A percentile compares a stretch with the other conserved stretches of the same genome.
Conservation (phyloP, 2,113 vertebrate species). For the Seriola rivoliana region DNA sequence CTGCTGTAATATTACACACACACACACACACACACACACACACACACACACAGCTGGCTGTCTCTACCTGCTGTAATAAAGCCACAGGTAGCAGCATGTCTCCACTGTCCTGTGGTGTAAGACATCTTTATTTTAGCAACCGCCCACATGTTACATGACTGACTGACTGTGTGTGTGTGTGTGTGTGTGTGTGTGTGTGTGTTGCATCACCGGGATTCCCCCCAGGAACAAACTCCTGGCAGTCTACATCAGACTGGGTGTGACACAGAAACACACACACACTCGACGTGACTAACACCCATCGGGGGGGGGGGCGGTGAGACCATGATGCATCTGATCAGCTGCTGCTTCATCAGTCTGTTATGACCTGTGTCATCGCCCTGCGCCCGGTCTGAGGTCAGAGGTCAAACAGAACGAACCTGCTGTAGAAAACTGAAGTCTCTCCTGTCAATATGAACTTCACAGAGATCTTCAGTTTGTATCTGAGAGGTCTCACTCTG, state of each 20-base stretch:
- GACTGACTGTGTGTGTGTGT: not conserved
- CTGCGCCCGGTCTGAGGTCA: slow-evolving; percentile 12
- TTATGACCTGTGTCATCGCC: not conserved
- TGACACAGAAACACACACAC: slow-evolving; percentile 9
- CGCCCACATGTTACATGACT: not conserved
- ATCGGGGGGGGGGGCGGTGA: not conserved
- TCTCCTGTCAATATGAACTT: too few species aligned
- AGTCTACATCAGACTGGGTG: not conserved
- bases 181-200: not conserved
- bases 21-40: not conserved
- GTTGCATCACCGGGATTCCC: slow-evolving; percentile 48
- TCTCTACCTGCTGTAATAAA: not conserved
- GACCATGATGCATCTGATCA: slow-evolving; percentile 34
- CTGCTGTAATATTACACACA: not conserved
- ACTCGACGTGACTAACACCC: not conserved
- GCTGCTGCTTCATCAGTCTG: slow-evolving; percentile 3
- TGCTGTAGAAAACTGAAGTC: too few species aligned
- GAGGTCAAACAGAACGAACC: not conserved
- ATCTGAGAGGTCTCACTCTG: too few species aligned
- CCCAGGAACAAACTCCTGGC: not conserved
- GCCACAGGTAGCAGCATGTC: slow-evolving; percentile 39
- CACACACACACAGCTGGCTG: not conserved
- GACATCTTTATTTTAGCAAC: slow-evolving; percentile 27
- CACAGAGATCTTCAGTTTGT: too few species aligned
- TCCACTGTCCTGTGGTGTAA: not conserved